phyloP scores from a whole-genome alignment of 2,113 vertebrate species.

The Istiophorus platypterus region DNA sequence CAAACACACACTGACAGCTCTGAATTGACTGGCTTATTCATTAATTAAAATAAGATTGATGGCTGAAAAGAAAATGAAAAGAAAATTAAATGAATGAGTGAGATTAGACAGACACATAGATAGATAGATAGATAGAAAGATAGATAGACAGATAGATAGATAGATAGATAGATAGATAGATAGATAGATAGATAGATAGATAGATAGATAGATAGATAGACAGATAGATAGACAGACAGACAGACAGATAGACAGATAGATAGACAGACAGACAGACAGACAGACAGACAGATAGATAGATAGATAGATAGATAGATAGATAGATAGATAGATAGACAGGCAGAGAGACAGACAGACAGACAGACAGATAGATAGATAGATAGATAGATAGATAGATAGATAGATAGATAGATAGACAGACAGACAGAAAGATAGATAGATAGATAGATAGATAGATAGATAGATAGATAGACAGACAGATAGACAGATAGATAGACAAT shows the following conservation, averaged over 20 bases:
- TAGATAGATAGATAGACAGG: too few relatives aligned
- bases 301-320: constrained; percentile 16
- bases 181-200: background rate
- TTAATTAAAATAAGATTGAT: constrained; percentile 79
- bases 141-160: background rate
- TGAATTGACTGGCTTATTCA: constrained; percentile 73
- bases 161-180: background rate
- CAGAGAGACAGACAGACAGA: too few relatives aligned
- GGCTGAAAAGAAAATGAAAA: constrained; percentile 20
- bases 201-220: constrained; percentile 4
- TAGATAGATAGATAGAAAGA: background rate
- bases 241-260: constrained; percentile 13
- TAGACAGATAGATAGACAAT: too few relatives aligned
- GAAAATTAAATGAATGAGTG: constrained; percentile 1
- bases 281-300: background rate
- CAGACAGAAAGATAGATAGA: constrained; percentile 11
- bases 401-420: too few relatives aligned
- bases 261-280: background rate
- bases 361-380: constrained; percentile 14
- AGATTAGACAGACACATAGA: background rate
- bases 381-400: background rate
- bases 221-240: background rate
- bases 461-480: too few relatives aligned
- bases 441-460: constrained; percentile 4
- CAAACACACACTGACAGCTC: constrained; percentile 81